Evolutionary conservation across 2,797 vertebrate genomes (phyloP).

Genomic region (Hippoglossus hippoglossus): DNA sequence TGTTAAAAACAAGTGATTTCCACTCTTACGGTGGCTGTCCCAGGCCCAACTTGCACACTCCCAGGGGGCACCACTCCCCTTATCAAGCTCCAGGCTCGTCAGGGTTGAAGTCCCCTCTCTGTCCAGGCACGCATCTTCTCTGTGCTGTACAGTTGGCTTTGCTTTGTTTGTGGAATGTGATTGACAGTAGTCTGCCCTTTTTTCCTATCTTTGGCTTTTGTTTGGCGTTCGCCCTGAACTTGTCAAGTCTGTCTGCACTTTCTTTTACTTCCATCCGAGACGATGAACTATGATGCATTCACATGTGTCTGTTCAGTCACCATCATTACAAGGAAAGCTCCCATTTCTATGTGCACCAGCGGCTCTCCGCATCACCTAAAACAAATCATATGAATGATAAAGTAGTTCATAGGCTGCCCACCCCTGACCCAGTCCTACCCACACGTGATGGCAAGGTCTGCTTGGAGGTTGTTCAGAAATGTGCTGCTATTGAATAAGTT

Average conservation of each 20-base stretch:
- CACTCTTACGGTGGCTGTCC: conserved; percentile 30
- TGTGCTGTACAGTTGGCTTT: conserved; percentile 67
- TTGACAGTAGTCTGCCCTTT: conserved; percentile 39
- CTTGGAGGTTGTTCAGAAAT: conserved; percentile 35
- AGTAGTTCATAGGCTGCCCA: conserved; percentile 2
- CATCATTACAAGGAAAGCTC: conserved; percentile 20
- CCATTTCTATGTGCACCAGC: neutral
- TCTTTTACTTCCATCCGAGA: conserved; percentile 31
- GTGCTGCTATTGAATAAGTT: conserved; percentile 55
- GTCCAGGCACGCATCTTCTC: conserved; percentile 38
- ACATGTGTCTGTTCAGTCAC: conserved; percentile 19
- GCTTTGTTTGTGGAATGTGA: conserved; percentile 67
- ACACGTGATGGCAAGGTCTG: neutral
- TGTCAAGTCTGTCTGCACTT: conserved; percentile 31
- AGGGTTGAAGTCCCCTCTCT: conserved; percentile 13
- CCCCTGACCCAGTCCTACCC: neutral
- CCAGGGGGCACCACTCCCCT: conserved; percentile 29
- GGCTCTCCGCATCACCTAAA: conserved; percentile 9
- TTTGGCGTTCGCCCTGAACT: conserved; percentile 17
- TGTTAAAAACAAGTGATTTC: conserved; percentile 12
- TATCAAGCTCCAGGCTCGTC: conserved; percentile 21
- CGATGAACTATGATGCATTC: conserved; percentile 17
- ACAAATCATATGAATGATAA: conserved; percentile 20
- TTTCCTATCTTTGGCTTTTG: conserved; percentile 31
- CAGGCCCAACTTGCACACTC: conserved; percentile 58